Base-by-base conservation (phyloP, 2,888 invertebrate species). In the Agriopis marginaria region DNA sequence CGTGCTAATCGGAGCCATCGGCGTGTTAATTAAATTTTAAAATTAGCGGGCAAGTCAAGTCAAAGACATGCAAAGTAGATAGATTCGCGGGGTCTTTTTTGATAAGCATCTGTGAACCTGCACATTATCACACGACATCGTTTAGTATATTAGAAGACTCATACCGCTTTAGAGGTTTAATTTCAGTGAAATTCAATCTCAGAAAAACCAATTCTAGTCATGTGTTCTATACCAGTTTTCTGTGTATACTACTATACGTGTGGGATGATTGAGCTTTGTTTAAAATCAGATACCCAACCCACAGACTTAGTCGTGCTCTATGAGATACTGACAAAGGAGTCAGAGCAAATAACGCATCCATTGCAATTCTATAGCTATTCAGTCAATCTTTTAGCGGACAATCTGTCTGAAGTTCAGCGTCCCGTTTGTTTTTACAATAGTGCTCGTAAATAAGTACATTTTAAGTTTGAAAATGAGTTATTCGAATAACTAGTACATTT, bases 121-220 rank as follows among this genome's bases (percentile, higher is more conserved):
- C 3, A 32, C 32, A 32, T 32, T 5, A 32, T 32, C 32, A 32
- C 32, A 32, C 32, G 32, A 32, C 32, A 32, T 32, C 32, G 5
- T 5, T 32, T 32, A 32, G 32, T 32, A 32, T 32, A 32, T 32
- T 32, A 32, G 2, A 5, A 3, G 32, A 32, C 32, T 32, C 32
- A 32, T 32, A 5, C 32, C 32, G 49, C 60, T 49, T 49, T 50
- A 11, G 11, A 49, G 32, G 50, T 50, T 50, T 49, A n/a, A 7
- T 23, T 32, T 39, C 60, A 39, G 50, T 14, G 17, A 50, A 50
- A 61, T 14, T 50, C 40, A 49, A 61, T 61, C 40, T 40, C 23
- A 47, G 8, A 5, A 14, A 40, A 49, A 14, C n/a, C 54, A 32
- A 51, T 23, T 51, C 54, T 14, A 54, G 12, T n/a, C 39, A 40